Evolutionary conservation across 2,113 vertebrate species (phyloP).

Genomic region (Mesocricetus auratus): DNA sequence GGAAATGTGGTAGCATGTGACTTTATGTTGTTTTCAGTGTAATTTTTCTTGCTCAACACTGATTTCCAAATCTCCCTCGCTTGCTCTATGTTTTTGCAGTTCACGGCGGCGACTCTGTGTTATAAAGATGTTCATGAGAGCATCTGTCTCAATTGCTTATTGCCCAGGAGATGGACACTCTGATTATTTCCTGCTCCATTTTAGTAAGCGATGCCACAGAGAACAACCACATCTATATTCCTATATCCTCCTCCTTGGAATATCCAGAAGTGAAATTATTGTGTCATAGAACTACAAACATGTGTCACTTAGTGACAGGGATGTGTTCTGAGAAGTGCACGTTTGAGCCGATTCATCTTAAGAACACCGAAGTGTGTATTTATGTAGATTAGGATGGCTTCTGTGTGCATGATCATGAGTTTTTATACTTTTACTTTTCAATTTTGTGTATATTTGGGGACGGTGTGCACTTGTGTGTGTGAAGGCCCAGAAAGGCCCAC

Average conservation of each 20-base stretch:
- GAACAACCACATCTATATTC: neutral
- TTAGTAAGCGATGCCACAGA: neutral
- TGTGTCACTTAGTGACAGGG: neutral
- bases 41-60: neutral
- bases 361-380: neutral
- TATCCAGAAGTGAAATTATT: neutral
- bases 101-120: fast-evolving
- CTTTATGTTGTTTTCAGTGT: neutral
- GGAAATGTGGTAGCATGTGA: neutral
- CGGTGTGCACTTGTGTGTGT: neutral
- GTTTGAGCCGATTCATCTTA: neutral
- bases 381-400: neutral
- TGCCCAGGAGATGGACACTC: too few relatives aligned
- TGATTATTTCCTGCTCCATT: neutral
- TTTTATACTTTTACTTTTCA: neutral
- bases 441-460: neutral
- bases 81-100: neutral
- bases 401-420: neutral
- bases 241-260: neutral
- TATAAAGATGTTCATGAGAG: neutral
- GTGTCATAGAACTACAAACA: too few relatives aligned
- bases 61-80: neutral
- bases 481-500: neutral
- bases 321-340: neutral
- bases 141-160: neutral